phyloP scores from a whole-genome alignment of 2,797 vertebrate genomes.

The Lemur catta region DNA sequence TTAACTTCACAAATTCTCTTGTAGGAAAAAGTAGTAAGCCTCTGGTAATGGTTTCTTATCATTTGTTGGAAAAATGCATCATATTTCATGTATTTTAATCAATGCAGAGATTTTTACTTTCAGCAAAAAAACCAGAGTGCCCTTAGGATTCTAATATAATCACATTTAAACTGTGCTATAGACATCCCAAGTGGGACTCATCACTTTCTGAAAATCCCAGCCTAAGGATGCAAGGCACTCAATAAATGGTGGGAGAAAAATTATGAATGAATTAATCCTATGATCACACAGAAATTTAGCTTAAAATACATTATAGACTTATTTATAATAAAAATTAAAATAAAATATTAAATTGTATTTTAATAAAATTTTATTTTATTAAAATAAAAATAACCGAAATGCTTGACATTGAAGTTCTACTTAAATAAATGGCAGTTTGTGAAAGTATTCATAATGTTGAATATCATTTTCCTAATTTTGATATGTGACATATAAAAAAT shows the following conservation, averaged over 20 bases:
- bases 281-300: not conserved
- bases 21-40: not conserved
- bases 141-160: not conserved
- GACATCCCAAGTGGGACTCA: not conserved
- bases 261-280: not conserved
- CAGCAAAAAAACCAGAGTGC: not conserved
- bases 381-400: not conserved
- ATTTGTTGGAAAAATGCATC: not conserved
- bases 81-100: not conserved
- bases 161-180: not conserved
- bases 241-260: not conserved
- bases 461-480: not conserved
- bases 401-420: not conserved
- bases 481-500: not conserved
- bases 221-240: not conserved
- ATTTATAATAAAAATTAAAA: not conserved
- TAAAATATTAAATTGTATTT: no score
- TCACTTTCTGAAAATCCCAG: not conserved
- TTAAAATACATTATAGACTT: not conserved
- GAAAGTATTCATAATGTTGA: not conserved
- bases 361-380: no score
- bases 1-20: not conserved
- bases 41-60: not conserved
- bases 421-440: not conserved
- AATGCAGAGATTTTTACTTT: not conserved